A percentile compares a stretch with the other conserved stretches of the same genome.
These are phyloP conservation scores for Sciaenops ocellatus DNA, from an alignment of 2,797 vertebrate genomes.

Conservation along the genomic window DNA sequence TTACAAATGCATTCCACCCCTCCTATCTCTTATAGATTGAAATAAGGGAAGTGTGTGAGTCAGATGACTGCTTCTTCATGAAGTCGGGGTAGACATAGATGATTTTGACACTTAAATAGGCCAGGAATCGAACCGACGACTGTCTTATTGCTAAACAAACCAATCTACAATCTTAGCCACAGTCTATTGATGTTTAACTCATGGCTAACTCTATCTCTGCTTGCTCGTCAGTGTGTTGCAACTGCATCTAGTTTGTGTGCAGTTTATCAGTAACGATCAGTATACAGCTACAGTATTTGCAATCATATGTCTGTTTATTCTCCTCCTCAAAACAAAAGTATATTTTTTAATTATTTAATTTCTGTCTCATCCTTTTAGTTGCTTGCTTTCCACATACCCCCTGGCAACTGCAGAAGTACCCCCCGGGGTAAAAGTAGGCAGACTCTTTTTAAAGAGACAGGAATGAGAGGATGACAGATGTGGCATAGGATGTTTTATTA, in stretches of 20 bases:
- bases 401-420: neutral
- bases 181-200: too few relatives aligned
- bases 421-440: neutral
- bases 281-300: neutral
- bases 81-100: too few relatives aligned
- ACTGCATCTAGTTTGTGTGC: neutral
- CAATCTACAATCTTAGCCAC: too few relatives aligned
- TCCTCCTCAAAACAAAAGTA: neutral
- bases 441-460: slow-evolving; percentile 21
- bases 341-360: too few relatives aligned
- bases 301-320: neutral
- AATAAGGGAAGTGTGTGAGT: too few relatives aligned
- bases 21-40: too few relatives aligned
- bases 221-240: neutral
- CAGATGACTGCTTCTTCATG: too few relatives aligned
- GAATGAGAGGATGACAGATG: slow-evolving; percentile 38
- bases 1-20: too few relatives aligned
- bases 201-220: neutral
- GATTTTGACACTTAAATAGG: too few relatives aligned
- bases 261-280: neutral
- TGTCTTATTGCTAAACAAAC: too few relatives aligned
- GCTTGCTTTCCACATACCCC: neutral
- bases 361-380: neutral
- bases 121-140: too few relatives aligned
- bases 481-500: slow-evolving; percentile 42